Evolutionary conservation across 2,888 invertebrate genomes (phyloP).

Genomic region (Oxyscelio sp.): DNA sequence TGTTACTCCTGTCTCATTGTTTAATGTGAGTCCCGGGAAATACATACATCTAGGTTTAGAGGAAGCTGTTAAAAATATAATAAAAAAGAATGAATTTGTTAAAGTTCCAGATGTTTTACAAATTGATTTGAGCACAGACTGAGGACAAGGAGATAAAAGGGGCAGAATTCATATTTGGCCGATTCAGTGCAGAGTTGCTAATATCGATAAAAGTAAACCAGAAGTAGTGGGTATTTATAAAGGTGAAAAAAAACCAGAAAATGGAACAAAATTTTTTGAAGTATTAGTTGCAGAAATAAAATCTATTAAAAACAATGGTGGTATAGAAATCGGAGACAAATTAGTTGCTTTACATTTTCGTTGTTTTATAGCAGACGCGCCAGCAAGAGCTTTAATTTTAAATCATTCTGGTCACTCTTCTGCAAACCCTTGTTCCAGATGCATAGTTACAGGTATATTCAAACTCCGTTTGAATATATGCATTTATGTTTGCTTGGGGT

Average conservation of each 20-base stretch:
- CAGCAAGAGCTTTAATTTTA: conserved; percentile 23
- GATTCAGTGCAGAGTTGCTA: conserved; percentile 23
- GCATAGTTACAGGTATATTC: conserved; percentile 20
- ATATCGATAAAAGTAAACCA: conserved; percentile 1
- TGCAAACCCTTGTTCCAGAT: conserved; percentile 12
- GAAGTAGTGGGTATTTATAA: conserved; percentile 27
- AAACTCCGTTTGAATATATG: no score
- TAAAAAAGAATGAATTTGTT: conserved; percentile 12
- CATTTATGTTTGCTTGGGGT: no score
- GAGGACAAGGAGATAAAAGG: conserved; percentile 8
- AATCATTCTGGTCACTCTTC: conserved; percentile 15
- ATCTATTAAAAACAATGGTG: neutral
- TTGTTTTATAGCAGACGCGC: conserved; percentile 26
- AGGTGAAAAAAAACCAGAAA: conserved; percentile 28
- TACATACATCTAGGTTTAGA: conserved; percentile 63
- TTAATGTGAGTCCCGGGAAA: conserved; percentile 44
- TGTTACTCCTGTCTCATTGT: conserved; percentile 8
- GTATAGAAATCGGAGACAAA: conserved; percentile 13
- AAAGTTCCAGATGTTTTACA: conserved; percentile 6
- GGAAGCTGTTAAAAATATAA: conserved; percentile 1
- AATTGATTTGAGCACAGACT: conserved; percentile 36
- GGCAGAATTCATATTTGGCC: conserved; percentile 34
- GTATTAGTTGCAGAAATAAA: conserved; percentile 7
- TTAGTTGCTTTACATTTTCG: neutral
- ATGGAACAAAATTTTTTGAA: conserved; percentile 23